phyloP scores from a whole-genome alignment of 2,113 vertebrate genomes.

The Ginglymostoma cirratum region DNA sequence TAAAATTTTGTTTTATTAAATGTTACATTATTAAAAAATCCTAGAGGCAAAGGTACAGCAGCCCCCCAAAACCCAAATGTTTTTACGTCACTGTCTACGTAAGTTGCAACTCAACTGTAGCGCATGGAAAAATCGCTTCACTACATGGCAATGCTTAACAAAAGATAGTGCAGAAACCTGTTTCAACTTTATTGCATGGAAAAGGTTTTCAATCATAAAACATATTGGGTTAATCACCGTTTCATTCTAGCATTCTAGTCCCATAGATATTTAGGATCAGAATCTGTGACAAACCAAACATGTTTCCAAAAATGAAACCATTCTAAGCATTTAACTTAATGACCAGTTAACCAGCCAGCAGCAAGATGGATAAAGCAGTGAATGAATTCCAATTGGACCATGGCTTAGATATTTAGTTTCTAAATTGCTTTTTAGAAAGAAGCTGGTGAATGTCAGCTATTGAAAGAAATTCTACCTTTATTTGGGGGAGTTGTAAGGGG shows the following conservation, averaged over 20 bases:
- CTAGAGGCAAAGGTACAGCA: background rate
- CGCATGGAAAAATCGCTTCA: background rate
- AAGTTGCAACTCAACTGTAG: background rate
- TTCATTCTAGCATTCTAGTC: background rate
- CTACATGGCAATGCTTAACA: background rate
- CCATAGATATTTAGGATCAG: background rate
- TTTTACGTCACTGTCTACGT: background rate
- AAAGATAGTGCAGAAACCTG: conserved; percentile 16
- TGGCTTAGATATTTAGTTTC: too few species aligned
- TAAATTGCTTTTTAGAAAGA: background rate
- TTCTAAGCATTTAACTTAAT: conserved; percentile 18
- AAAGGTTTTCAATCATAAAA: background rate
- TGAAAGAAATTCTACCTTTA: background rate
- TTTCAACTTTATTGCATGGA: background rate
- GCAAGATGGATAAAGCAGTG: background rate
- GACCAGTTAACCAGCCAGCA: background rate
- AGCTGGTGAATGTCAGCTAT: background rate
- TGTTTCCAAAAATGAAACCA: background rate
- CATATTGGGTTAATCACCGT: background rate
- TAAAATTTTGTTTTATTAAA: conserved; percentile 1
- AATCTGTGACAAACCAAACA: background rate
- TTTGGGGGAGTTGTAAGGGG: background rate
- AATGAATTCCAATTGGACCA: conserved; percentile 5
- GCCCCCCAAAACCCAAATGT: background rate
- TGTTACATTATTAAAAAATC: background rate